A percentile compares a stretch with the other conserved stretches of the same genome.
Conservation (phyloP, 2,113 vertebrate species). For the Zosterops hypoxanthus region DNA sequence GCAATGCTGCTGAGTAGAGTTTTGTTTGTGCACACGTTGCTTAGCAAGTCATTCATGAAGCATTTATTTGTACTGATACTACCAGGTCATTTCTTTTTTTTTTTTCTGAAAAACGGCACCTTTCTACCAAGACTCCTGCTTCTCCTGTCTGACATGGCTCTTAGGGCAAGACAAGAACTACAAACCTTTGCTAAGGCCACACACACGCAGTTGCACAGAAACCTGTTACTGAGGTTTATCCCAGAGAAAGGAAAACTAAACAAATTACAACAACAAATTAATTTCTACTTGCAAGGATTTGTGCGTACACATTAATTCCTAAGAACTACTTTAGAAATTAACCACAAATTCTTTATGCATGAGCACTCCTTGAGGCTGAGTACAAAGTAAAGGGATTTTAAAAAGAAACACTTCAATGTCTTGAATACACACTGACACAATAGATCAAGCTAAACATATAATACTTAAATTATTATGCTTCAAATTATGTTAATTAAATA, state of each 20-base stretch:
- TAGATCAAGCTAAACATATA: neutral
- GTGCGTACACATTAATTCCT: neutral
- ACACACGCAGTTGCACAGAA: neutral
- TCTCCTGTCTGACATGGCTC: neutral
- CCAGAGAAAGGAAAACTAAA: neutral
- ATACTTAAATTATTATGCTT: neutral
- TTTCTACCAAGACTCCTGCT: neutral
- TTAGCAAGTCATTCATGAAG: neutral
- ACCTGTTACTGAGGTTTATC: neutral
- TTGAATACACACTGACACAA: neutral
- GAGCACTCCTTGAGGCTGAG: neutral
- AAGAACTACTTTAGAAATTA: neutral
- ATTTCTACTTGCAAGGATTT: neutral
- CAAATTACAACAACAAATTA: neutral
- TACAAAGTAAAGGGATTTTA: neutral
- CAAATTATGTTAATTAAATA: slow-evolving; percentile 30
- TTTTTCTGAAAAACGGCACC: neutral
- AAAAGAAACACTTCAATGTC: neutral
- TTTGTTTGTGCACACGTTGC: neutral
- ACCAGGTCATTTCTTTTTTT: neutral
- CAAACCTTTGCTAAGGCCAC: neutral
- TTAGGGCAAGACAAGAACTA: neutral
- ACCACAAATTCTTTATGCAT: neutral
- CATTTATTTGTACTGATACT: neutral
- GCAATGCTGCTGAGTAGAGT: neutral